Base-by-base conservation (phyloP, 1,140 invertebrate genomes). In the Vollenhovia emeryi region DNA sequence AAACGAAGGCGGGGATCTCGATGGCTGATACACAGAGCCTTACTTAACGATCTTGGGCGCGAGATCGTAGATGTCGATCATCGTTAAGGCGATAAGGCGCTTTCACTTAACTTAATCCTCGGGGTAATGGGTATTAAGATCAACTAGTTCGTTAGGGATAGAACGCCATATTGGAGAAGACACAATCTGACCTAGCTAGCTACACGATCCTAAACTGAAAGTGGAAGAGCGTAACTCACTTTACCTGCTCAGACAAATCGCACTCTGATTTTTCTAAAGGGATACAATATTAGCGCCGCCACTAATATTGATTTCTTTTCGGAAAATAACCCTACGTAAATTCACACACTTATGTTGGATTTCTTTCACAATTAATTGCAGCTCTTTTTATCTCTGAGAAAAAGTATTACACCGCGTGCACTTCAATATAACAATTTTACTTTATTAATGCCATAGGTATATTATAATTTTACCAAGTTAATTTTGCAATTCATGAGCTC, bases 51-150 rank as follows among this genome's bases (percentile, higher is more conserved):
- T 78, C 78, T 50, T 15, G 52, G 59, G 36, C 30, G 36, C 24
- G 52, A 79, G 85, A 75, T 89, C 79, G 45, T 76, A 40, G 27
- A 87, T 80, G 87, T 89, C 88, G 88, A 90, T 90, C 88, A 87
- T 90, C 87, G 85, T 89, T 89, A 89, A 85, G 60, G 75, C 86
- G 88, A 89, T 89, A 89, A 89, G 87, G 66, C 62, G 84, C 88
- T 89, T 89, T 87, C 88, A 89, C 85, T 90, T 89, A 89, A 85
- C 79, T 84, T 90, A 89, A 90, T 90, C 88, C 85, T 36, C 7
- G 33, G 27, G 50, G 55, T 82, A 85, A 84, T 76, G 48, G 52
- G 60, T 59, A 89, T 85, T 84, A 90, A 84, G 75, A 43, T 62
- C 69, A 88, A 88, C 86, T 88, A 60, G 84, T 89, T 85, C 83